These are phyloP conservation scores for Drosophila robusta DNA, from an alignment of 2,888 invertebrate genomes.

Conservation along the genomic window DNA sequence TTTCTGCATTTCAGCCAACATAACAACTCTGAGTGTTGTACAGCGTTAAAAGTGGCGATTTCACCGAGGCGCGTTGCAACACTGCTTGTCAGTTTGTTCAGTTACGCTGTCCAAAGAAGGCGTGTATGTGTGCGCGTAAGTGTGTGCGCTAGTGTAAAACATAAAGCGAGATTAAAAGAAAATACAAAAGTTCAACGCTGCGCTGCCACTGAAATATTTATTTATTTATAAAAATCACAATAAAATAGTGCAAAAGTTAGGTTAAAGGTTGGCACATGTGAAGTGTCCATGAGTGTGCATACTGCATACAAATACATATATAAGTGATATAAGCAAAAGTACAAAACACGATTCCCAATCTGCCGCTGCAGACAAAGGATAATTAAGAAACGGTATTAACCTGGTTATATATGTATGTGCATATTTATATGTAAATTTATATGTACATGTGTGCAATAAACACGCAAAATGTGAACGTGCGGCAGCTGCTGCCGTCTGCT, in stretches of 20 bases:
- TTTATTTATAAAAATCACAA: conserved; percentile 46
- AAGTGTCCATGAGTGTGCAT: conserved; percentile 23
- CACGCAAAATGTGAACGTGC: conserved; percentile 27
- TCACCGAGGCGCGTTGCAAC: conserved; percentile 35
- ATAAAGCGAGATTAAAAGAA: conserved; percentile 60
- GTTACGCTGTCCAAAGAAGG: conserved; percentile 62
- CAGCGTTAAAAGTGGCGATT: conserved; percentile 37
- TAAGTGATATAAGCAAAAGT: conserved; percentile 65
- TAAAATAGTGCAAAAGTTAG: conserved; percentile 41
- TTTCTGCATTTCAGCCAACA: conserved; percentile 56
- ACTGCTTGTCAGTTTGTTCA: conserved; percentile 50
- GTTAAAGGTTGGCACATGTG: conserved; percentile 37
- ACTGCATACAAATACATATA: conserved; percentile 35
- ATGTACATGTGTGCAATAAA: conserved; percentile 13
- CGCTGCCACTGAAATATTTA: conserved; percentile 52
- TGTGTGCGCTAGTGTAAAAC: conserved; percentile 54
- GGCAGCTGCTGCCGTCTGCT: conserved; percentile 26
- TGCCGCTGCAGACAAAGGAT: conserved; percentile 68
- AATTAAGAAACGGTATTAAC: conserved; percentile 67
- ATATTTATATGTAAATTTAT: neutral
- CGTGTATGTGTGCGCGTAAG: conserved; percentile 53
- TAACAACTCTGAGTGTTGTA: conserved; percentile 45
- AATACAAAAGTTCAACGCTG: conserved; percentile 46
- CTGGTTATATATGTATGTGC: conserved; percentile 14
- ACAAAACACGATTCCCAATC: conserved; percentile 31